Percentiles rank a stretch among this genome's conserved stretches.
These are phyloP conservation scores for Eciton burchellii DNA, from an alignment of 1,140 invertebrate species.

Conservation along the genomic window DNA sequence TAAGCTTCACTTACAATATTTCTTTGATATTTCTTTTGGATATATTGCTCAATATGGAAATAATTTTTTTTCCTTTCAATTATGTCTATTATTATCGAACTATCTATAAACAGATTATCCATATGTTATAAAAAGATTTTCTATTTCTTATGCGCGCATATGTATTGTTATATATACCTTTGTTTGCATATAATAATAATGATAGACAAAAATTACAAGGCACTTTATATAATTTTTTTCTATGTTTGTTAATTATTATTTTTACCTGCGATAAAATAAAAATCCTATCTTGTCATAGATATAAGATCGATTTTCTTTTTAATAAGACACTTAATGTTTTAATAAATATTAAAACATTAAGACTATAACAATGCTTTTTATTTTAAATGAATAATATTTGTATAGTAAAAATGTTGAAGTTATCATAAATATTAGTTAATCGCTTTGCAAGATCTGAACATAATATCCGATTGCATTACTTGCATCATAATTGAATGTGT, in stretches of 20 bases:
- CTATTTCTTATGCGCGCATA: background rate
- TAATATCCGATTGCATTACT: no score
- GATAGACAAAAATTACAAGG: slow-evolving; percentile 74
- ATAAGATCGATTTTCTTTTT: background rate
- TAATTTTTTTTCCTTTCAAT: slow-evolving; percentile 22
- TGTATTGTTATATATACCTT: slow-evolving; percentile 48
- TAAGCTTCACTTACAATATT: slow-evolving; percentile 9
- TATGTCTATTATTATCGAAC: slow-evolving; percentile 20
- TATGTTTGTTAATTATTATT: slow-evolving; percentile 14
- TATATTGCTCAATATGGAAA: slow-evolving; percentile 27
- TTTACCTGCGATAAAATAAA: slow-evolving; percentile 26
- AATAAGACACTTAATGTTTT: no score
- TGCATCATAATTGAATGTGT: no score
- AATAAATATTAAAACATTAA: no score
- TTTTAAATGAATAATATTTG: no score
- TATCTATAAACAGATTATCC: slow-evolving; percentile 29
- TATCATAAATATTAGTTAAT: no score
- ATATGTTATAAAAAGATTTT: slow-evolving; percentile 48
- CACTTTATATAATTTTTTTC: slow-evolving; percentile 69
- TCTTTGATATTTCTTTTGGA: background rate
- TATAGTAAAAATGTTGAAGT: no score
- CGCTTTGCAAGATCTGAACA: no score
- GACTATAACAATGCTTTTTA: no score
- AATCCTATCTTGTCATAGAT: slow-evolving; percentile 1
- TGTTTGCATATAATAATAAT: slow-evolving; percentile 16